Conservation (phyloP, 2,797 vertebrate species). For the Discoglossus pictus region DNA sequence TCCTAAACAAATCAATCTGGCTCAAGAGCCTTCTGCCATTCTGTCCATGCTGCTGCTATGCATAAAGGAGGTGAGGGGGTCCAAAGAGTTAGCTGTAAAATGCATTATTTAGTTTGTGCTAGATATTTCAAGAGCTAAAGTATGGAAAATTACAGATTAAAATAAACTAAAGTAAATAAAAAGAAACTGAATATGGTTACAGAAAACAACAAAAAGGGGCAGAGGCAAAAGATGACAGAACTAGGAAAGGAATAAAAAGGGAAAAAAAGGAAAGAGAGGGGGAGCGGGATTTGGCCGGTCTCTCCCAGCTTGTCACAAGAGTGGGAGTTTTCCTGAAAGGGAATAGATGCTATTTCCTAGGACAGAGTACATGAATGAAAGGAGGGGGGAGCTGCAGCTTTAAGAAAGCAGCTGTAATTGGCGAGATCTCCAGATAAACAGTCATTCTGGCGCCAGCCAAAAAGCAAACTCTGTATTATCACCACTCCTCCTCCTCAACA, state of each 20-base stretch:
- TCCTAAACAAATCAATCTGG: too few species aligned
- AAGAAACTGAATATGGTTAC: neutral
- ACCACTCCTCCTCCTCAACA: conserved; percentile 93
- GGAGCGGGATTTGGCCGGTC: conserved; percentile 6
- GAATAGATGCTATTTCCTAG: conserved; percentile 17
- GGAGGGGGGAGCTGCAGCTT: conserved; percentile 78
- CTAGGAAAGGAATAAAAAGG: neutral
- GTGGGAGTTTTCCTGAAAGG: conserved; percentile 32
- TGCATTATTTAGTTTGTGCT: too few species aligned
- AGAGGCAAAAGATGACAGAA: neutral
- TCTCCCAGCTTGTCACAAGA: conserved; percentile 52
- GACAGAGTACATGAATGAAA: conserved; percentile 5
- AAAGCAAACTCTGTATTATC: conserved; percentile 96
- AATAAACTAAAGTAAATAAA: neutral
- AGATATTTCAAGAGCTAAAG: too few species aligned
- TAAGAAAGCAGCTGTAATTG: conserved; percentile 93
- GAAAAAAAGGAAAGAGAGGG: neutral
- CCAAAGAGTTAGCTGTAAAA: too few species aligned
- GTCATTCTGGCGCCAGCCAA: conserved; percentile 95
- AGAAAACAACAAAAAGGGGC: neutral
- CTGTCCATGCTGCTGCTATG: too few species aligned
- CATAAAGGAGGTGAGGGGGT: too few species aligned
- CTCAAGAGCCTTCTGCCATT: too few species aligned
- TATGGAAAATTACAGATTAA: too few species aligned
- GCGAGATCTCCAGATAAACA: conserved; percentile 91